These are phyloP conservation scores for Cydia strobilella DNA, from an alignment of 1,140 invertebrate genomes.

Conservation along the genomic window DNA sequence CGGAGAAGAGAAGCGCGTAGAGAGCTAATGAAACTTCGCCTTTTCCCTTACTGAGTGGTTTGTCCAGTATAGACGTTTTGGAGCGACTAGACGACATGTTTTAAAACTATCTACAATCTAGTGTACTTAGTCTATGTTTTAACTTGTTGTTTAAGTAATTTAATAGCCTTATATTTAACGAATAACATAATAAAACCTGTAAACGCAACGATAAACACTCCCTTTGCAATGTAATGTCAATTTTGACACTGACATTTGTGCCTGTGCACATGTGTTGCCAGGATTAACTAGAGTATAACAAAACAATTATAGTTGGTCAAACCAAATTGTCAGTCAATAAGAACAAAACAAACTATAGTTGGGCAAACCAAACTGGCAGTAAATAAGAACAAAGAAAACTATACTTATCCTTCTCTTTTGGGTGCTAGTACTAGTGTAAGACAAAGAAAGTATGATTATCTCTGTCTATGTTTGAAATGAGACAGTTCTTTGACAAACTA, in stretches of 20 bases:
- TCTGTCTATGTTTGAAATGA: too few relatives aligned
- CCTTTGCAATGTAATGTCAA: background rate
- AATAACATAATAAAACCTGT: conserved; percentile 12
- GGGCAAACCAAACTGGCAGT: too few relatives aligned
- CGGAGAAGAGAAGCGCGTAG: conserved; percentile 97
- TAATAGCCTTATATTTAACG: background rate
- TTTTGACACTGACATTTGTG: background rate
- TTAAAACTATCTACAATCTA: background rate
- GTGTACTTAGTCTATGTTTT: background rate
- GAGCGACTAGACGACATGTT: conserved; percentile 74
- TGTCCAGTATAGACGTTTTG: conserved; percentile 93
- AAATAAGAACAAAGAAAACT: too few relatives aligned
- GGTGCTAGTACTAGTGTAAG: too few relatives aligned
- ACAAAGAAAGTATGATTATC: too few relatives aligned
- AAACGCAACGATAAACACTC: conserved; percentile 12
- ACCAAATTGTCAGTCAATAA: too few relatives aligned
- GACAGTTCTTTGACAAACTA: too few relatives aligned
- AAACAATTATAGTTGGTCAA: too few relatives aligned
- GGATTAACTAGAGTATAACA: background rate
- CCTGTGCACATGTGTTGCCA: background rate
- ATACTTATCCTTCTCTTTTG: too few relatives aligned
- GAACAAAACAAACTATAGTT: too few relatives aligned
- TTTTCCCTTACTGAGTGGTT: conserved; percentile 95
- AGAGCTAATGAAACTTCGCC: conserved; percentile 95
- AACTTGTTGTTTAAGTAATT: conserved; percentile 1